Percentiles rank a stretch among this genome's conserved stretches.
phyloP scores from a whole-genome alignment of 2,113 vertebrate genomes.

The Rafetus swinhoei region DNA sequence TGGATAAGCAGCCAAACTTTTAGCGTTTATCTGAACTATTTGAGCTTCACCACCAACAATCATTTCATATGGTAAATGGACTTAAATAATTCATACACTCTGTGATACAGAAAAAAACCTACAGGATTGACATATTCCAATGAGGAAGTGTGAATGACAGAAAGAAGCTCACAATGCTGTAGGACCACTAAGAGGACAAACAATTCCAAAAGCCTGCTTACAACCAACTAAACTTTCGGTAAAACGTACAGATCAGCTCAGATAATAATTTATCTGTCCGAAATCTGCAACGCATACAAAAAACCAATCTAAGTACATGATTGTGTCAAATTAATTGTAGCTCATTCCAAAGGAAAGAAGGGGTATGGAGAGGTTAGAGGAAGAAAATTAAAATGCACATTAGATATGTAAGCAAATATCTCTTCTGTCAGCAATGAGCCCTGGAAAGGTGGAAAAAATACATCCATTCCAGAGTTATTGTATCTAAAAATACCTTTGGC shows the following conservation, averaged over 20 bases:
- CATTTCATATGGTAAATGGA: not conserved
- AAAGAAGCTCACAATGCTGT: not conserved
- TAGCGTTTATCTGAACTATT: not conserved
- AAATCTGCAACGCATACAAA: not conserved
- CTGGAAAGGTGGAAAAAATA: not conserved
- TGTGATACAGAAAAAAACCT: not conserved
- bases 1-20: not conserved
- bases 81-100: not conserved
- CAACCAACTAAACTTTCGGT: not conserved
- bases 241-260: not conserved
- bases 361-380: not conserved
- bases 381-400: not conserved
- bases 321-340: not conserved
- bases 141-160: not conserved
- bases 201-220: conserved; percentile 7
- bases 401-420: not conserved
- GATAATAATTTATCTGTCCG: not conserved
- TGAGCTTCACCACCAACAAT: not conserved
- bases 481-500: not conserved
- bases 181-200: not conserved
- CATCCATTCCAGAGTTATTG: not conserved
- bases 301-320: not conserved
- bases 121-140: not conserved
- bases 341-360: not conserved
- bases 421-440: not conserved